Evolutionary conservation across 2,797 vertebrate genomes (phyloP).

Genomic region (Podargus strigoides): DNA sequence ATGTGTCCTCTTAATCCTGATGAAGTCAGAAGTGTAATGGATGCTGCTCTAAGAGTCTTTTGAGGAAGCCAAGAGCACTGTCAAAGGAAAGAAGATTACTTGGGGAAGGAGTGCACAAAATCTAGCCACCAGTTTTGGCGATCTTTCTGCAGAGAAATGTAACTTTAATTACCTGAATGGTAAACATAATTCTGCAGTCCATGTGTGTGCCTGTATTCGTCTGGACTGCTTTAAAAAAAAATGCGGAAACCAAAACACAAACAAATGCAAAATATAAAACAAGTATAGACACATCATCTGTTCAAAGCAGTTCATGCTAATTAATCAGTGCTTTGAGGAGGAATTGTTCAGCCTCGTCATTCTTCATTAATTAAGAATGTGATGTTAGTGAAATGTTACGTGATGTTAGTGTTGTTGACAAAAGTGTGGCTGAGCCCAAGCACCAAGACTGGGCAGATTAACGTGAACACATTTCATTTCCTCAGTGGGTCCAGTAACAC

Average conservation of each 20-base stretch:
- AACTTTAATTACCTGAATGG: not conserved
- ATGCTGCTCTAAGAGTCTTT: not conserved
- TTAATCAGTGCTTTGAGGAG: constrained; percentile 36
- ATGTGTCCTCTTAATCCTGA: constrained; percentile 23
- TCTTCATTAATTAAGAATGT: constrained; percentile 24
- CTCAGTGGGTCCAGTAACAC: not conserved
- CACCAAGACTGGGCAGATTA: not conserved
- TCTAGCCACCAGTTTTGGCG: not conserved
- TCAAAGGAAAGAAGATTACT: constrained; percentile 28
- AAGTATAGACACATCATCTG: not conserved
- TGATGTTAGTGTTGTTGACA: not conserved
- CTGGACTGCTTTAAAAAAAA: not conserved
- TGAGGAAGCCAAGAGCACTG: not conserved
- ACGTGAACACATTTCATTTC: not conserved
- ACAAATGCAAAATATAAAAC: not conserved
- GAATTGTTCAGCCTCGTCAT: constrained; percentile 5
- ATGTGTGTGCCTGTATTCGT: not conserved
- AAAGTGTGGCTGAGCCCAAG: not conserved
- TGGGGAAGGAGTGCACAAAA: not conserved
- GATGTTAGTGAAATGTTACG: not conserved
- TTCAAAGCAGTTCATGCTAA: constrained; percentile 13
- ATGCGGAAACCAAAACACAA: not conserved
- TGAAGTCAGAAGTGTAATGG: constrained; percentile 37
- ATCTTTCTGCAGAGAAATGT: not conserved
- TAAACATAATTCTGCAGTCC: not conserved